phyloP scores from a whole-genome alignment of 2,888 invertebrate species.

The Philonicus albiceps region DNA sequence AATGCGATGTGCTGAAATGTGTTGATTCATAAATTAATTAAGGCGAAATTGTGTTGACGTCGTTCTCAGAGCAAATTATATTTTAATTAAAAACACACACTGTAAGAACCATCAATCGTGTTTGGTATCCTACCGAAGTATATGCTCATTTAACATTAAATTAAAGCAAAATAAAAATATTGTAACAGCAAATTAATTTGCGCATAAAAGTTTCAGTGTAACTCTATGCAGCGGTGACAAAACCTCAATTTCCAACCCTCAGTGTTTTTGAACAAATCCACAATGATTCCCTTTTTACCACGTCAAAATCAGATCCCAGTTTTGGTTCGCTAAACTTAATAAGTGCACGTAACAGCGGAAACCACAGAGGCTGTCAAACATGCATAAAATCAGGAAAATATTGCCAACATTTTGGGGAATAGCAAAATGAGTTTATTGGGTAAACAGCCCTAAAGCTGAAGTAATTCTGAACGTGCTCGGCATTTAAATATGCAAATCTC shows the following conservation, averaged over 20 bases:
- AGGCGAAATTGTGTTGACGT: not conserved
- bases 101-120: not conserved
- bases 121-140: not conserved
- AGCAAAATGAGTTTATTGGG: not conserved
- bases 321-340: not conserved
- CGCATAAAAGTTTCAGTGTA: not conserved
- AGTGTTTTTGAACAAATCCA: not conserved
- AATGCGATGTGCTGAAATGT: not conserved
- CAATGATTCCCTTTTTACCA: not conserved
- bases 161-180: too few species aligned
- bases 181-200: not conserved
- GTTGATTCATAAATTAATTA: not conserved
- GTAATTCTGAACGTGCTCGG: not conserved
- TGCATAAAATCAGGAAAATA: not conserved
- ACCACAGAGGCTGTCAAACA: not conserved
- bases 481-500: not conserved
- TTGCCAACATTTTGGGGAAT: not conserved
- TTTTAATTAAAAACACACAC: not conserved
- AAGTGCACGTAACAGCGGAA: not conserved
- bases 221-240: not conserved
- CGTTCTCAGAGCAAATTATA: not conserved
- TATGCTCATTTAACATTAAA: too few species aligned
- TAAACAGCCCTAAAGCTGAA: not conserved
- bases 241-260: not conserved
- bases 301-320: not conserved